phyloP scores from a whole-genome alignment of 2,888 invertebrate genomes.

The Pseudanteris insignis region DNA sequence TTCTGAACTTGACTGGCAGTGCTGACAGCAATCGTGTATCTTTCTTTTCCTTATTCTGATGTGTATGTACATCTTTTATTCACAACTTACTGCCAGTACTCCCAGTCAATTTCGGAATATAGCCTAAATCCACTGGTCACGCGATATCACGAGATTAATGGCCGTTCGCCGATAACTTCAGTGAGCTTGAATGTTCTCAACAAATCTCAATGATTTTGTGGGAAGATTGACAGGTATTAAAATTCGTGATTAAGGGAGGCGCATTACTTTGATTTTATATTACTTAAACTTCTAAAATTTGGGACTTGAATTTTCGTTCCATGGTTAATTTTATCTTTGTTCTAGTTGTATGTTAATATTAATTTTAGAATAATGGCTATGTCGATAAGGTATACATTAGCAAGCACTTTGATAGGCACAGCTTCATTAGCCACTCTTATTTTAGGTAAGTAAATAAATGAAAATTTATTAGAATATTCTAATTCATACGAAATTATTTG shows the following conservation, averaged over 20 bases:
- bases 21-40: no score
- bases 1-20: no score
- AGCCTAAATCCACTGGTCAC: no score
- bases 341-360: conserved; percentile 28
- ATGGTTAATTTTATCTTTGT: conserved; percentile 6
- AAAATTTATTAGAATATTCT: neutral
- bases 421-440: conserved; percentile 60
- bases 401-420: conserved; percentile 62
- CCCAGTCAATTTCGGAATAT: no score
- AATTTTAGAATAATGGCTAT: conserved; percentile 23
- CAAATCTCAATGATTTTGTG: conserved; percentile 16
- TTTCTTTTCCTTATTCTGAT: no score
- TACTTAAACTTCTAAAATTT: conserved; percentile 11
- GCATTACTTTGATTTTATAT: conserved; percentile 22
- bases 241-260: conserved; percentile 28
- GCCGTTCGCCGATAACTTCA: conserved; percentile 22
- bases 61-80: no score
- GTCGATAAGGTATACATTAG: conserved; percentile 56
- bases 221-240: conserved; percentile 9
- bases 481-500: neutral
- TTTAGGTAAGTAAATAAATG: conserved; percentile 55
- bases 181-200: conserved; percentile 32
- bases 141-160: conserved; percentile 36
- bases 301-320: neutral
- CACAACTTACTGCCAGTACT: no score